Evolutionary conservation across 2,113 vertebrate genomes (phyloP), one percentile per base, ranked within the genome.

Genomic region (Chaetodon trifascialis): DNA sequence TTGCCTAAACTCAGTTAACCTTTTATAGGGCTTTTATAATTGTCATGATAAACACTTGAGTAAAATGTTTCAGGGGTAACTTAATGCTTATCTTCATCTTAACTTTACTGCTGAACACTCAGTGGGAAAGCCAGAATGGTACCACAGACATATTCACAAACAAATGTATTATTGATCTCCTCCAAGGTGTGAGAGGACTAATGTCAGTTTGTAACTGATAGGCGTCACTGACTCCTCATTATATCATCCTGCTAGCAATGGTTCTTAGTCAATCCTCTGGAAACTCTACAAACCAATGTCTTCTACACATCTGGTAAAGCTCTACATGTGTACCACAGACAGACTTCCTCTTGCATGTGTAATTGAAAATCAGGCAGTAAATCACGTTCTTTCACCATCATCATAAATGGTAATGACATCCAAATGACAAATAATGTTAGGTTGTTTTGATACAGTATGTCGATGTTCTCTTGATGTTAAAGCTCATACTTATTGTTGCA

Each of bases 281-380:
- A 69, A 59, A n/a, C 30, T 44, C 34, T 21, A 38, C 16, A 2
- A 52, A 65, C 71, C 69, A 46, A 59, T 12, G 47, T 86, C 60
- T 58, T 49, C n/a, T 51, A 67, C 56, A 80, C 82, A 87, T 87
- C 88, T 83, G 83, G 72, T 70, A 86, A 77, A 83, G 58, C 25
- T 63, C 49, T 76, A 40, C 23, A 6, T 12, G 42, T 30, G 14
- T 54, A 47, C 52, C 38, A 40, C 71, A 59, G 66, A 64, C 73
- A 81, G 63, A 46, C 77, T 44, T 80, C 46, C 69, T 74, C 40
- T 40, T 56, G 70, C 11, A 36, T 3, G 1, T 52, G 23, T n/a
- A 58, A 73, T 66, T 73, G 73, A 81, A 60, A 44, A 70, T 51
- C 14, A 15, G 69, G 30, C 56, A 54, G 56, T 42, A 71, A 79